These are phyloP conservation scores for Homarus gammarus DNA, from an alignment of 2,888 invertebrate species.

Conservation along the genomic window DNA sequence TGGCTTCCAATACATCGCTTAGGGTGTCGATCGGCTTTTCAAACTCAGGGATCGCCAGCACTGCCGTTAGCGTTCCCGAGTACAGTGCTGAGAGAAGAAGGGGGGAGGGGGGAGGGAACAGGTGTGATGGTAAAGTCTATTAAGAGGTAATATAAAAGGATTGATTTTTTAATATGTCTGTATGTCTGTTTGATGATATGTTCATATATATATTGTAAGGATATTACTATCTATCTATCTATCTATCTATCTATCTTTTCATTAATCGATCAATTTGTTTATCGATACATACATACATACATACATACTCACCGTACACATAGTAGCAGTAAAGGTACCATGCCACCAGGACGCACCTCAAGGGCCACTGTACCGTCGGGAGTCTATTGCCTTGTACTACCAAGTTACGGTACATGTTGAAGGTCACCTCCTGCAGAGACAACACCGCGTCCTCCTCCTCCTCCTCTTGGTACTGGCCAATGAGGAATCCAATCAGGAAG, in stretches of 20 bases:
- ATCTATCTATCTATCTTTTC: too few relatives aligned
- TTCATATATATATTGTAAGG: background rate
- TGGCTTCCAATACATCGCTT: constrained; percentile 32
- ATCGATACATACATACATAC: too few relatives aligned
- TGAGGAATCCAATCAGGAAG: background rate
- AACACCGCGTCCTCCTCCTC: background rate
- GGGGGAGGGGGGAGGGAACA: too few relatives aligned
- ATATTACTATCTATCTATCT: too few relatives aligned
- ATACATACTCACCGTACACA: constrained; percentile 44
- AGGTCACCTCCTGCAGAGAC: constrained; percentile 23
- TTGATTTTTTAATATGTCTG: too few relatives aligned
- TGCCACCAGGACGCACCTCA: constrained; percentile 6
- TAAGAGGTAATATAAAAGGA: too few relatives aligned
- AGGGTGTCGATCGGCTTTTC: constrained; percentile 57
- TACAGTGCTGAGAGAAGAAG: constrained; percentile 38
- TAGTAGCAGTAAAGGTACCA: constrained; percentile 51
- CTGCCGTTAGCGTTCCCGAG: constrained; percentile 57
- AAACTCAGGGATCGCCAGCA: constrained; percentile 45
- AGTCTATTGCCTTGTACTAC: constrained; percentile 26
- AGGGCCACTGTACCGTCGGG: constrained; percentile 23
- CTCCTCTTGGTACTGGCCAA: background rate
- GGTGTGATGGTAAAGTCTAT: too few relatives aligned
- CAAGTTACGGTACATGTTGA: constrained; percentile 43
- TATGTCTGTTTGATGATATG: background rate
- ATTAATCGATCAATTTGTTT: too few relatives aligned